Percentiles rank a stretch among this genome's conserved stretches.
These are phyloP conservation scores for Lymantria dispar DNA, from an alignment of 2,888 invertebrate genomes.

Conservation along the genomic window DNA sequence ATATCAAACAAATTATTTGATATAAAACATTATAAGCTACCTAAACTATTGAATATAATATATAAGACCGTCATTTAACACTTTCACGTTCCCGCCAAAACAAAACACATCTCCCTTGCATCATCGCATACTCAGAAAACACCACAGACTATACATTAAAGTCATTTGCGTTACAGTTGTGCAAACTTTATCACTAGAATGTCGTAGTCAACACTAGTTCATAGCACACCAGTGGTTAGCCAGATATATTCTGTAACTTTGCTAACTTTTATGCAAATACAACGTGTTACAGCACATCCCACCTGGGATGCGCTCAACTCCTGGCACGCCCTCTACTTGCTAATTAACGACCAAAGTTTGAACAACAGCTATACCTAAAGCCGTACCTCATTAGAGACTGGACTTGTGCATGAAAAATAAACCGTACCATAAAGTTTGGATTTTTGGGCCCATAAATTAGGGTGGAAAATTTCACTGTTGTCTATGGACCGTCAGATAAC, in stretches of 20 bases:
- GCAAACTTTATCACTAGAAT: slow-evolving; percentile 3
- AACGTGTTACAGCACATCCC: slow-evolving; percentile 50
- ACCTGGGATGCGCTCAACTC: slow-evolving; percentile 56
- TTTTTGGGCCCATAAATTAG: slow-evolving; percentile 10
- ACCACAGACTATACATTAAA: background rate
- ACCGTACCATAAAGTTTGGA: slow-evolving; percentile 21
- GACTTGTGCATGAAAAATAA: slow-evolving; percentile 30
- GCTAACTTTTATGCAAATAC: slow-evolving; percentile 64
- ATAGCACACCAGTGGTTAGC: slow-evolving; percentile 29
- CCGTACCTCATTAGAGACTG: slow-evolving; percentile 52
- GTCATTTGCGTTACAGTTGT: background rate
- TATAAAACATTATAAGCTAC: too few species aligned
- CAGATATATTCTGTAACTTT: slow-evolving; percentile 44
- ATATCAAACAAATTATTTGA: too few species aligned
- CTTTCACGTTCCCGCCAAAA: too few species aligned
- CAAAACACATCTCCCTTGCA: too few species aligned
- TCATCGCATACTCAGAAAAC: background rate
- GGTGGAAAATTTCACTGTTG: slow-evolving; percentile 4
- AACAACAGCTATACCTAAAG: slow-evolving; percentile 48
- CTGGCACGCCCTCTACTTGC: slow-evolving; percentile 40
- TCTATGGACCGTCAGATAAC: background rate
- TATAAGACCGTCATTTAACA: too few species aligned
- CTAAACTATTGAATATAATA: too few species aligned
- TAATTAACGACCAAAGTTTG: slow-evolving; percentile 68
- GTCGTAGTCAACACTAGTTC: slow-evolving; percentile 29